Evolutionary conservation across 2,888 invertebrate species (phyloP), one percentile per base, ranked within the genome.

Genomic region (Mythimna loreyi): DNA sequence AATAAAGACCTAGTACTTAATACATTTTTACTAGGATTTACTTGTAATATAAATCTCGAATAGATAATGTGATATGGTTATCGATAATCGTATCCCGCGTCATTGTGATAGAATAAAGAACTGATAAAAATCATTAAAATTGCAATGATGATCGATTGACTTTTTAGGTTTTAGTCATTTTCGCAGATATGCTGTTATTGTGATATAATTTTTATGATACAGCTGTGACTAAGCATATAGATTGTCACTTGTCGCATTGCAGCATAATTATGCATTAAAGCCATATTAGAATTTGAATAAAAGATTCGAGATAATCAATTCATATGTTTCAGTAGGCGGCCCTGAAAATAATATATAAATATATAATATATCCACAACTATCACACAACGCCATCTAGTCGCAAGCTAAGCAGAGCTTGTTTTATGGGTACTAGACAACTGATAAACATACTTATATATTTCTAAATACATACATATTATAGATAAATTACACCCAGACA

Each of bases 71-170:
- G 23, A 53, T 70, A 40, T 36, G 33, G 19, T 23, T 72, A 69
- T 45, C 36, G 23, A 61, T 53, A 40, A 72, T 62, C 36, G 47
- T 53, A 47, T 23, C 23, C 36, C 47, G 45, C 62, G 72, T 70
- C 63, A 62, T 62, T 9, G 72, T 40, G n/a, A 40, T 23, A 16
- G 23, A 40, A 61, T 69, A 72, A 45, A 36, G 4, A 47, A 23
- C 9, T 47, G 72, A 72, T 70, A 53, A 47, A 25, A 47, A 71
- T 45, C 50, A 52, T 52, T 21, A 33, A 68, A 68, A 62, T 19
- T 47, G 69, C 72, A 72, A 30, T 69, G 21, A 43, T 71, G 72
- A 69, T 69, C 52, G 72, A 72, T 72, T 47, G n/a, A 7, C n/a
- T 69, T 43, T 16, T 58, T 45, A 52, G 23, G 43, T 8, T 71